phyloP scores from a whole-genome alignment of 2,888 invertebrate species.

The Cristatella mucedo region DNA sequence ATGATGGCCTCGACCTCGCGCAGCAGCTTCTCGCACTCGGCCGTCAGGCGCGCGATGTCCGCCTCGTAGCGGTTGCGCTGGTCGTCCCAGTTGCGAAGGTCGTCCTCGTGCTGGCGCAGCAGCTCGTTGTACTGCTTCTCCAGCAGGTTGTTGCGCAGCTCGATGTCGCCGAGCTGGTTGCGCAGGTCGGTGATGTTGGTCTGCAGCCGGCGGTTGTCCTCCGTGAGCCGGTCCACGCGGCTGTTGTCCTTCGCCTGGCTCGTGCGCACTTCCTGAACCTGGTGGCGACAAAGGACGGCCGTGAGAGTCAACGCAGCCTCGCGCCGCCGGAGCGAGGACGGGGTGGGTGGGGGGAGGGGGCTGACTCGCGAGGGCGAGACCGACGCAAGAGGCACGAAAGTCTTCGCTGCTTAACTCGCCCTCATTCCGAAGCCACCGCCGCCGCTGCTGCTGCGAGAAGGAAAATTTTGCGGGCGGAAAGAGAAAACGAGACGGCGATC shows the following conservation, averaged over 20 bases:
- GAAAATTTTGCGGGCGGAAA: no score
- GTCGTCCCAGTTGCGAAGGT: constrained; percentile 29
- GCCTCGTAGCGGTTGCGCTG: constrained; percentile 19
- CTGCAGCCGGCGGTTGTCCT: constrained; percentile 40
- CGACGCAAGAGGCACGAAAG: no score
- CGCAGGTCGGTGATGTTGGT: constrained; percentile 34
- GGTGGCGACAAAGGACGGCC: no score
- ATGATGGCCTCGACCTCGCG: constrained; percentile 27
- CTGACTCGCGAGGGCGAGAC: no score
- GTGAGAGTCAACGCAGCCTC: no score
- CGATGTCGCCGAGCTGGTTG: constrained; percentile 40
- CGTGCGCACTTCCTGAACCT: constrained; percentile 43
- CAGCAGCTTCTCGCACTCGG: constrained; percentile 30
- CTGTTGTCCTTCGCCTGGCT: constrained; percentile 40
- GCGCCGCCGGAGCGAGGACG: no score
- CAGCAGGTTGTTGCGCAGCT: constrained; percentile 41
- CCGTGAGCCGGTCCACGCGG: constrained; percentile 40
- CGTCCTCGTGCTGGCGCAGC: constrained; percentile 39
- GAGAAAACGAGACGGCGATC: no score
- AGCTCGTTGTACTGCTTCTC: constrained; percentile 41
- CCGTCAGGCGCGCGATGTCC: constrained; percentile 17
- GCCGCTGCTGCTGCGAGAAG: no score
- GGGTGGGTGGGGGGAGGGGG: no score
- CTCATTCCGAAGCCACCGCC: no score
- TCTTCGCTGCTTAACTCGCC: no score